These are phyloP conservation scores for Drosophila melanica DNA, from an alignment of 1,140 invertebrate species.

Conservation along the genomic window DNA sequence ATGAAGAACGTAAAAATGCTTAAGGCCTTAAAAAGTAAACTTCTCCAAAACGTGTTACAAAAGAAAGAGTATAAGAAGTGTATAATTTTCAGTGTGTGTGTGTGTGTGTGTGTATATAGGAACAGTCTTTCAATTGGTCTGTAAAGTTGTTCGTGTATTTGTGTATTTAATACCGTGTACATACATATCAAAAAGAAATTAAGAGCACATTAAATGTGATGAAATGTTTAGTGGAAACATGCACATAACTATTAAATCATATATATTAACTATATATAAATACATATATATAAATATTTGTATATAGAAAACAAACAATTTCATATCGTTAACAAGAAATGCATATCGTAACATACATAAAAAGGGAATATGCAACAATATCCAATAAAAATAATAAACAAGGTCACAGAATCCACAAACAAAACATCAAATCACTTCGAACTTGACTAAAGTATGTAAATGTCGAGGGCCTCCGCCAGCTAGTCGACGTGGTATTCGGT, in stretches of 20 bases:
- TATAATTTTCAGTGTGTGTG: not conserved
- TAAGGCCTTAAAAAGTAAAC: no score
- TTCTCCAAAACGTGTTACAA: no score
- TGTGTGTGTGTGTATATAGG: slow-evolving; percentile 17
- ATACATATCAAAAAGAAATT: slow-evolving; percentile 9
- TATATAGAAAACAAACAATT: not conserved
- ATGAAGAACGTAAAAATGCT: no score
- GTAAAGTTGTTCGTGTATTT: slow-evolving; percentile 5
- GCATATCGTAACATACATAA: slow-evolving; percentile 19
- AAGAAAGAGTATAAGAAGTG: not conserved
- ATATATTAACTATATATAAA: not conserved
- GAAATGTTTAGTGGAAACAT: slow-evolving; percentile 27
- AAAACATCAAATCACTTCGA: not conserved
- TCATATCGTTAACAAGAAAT: slow-evolving; percentile 31
- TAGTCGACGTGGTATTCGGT: slow-evolving; percentile 73
- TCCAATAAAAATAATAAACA: no score
- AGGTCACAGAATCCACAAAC: not conserved
- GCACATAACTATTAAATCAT: slow-evolving; percentile 6
- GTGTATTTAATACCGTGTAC: slow-evolving; percentile 6
- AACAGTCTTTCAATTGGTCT: slow-evolving; percentile 22
- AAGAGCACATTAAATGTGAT: slow-evolving; percentile 33
- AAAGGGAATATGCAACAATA: not conserved
- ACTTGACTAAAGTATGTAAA: slow-evolving; percentile 53
- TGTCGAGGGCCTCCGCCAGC: slow-evolving; percentile 65
- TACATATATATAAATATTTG: not conserved